Evolutionary conservation across 1,140 invertebrate genomes (phyloP).

Genomic region (Polypedilum pembai): DNA sequence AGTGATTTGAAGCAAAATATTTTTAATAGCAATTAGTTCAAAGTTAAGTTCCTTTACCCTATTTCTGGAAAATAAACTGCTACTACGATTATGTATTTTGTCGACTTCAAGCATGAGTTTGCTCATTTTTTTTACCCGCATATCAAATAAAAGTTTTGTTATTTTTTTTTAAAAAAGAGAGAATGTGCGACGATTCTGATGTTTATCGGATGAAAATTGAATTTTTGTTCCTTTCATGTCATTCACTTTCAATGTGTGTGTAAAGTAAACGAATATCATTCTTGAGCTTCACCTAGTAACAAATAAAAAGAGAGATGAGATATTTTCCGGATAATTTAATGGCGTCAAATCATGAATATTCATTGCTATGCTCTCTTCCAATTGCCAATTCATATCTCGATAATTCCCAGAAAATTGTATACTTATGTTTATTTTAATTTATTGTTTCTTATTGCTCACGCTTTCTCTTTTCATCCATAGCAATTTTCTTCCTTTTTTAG

Average conservation of each 20-base stretch:
- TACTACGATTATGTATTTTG: not conserved
- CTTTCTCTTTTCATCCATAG: too few species aligned
- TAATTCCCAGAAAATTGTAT: too few species aligned
- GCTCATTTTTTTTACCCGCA: not conserved
- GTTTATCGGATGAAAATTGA: not conserved
- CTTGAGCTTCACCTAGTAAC: not conserved
- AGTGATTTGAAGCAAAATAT: too few species aligned
- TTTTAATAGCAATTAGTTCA: too few species aligned
- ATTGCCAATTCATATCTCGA: too few species aligned
- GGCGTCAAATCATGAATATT: not conserved
- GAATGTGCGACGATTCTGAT: not conserved
- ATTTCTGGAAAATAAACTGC: not conserved
- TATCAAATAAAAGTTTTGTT: conserved; percentile 1
- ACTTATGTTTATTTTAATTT: not conserved
- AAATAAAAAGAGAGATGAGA: not conserved
- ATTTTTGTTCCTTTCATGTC: not conserved
- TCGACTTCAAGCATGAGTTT: not conserved
- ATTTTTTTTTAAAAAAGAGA: not conserved
- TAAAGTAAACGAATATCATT: not conserved
- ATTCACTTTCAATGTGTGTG: not conserved
- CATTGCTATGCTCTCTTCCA: too few species aligned
- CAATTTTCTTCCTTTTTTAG: too few species aligned
- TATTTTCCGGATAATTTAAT: not conserved
- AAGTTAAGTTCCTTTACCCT: too few species aligned
- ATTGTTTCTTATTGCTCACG: not conserved